A percentile compares a stretch with the other conserved stretches of the same genome.
These are phyloP conservation scores for Terrapene triunguis DNA, from an alignment of 2,113 vertebrate genomes.

Conservation along the genomic window DNA sequence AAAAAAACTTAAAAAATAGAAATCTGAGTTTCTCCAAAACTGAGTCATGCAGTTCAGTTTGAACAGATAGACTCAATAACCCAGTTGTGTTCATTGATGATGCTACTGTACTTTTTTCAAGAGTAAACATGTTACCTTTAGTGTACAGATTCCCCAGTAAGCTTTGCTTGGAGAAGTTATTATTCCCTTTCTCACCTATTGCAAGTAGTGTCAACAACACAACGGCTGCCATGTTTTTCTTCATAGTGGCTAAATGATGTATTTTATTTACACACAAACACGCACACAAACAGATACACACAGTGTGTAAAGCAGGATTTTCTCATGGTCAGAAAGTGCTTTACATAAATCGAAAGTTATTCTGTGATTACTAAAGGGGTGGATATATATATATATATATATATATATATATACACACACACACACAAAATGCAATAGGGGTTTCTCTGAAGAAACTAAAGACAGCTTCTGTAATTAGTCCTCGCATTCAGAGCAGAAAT, in stretches of 20 bases:
- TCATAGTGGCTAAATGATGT: not conserved
- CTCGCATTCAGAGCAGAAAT: not conserved
- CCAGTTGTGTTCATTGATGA: no score
- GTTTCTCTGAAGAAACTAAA: not conserved
- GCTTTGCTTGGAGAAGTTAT: not conserved
- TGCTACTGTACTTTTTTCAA: not conserved
- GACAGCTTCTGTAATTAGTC: not conserved
- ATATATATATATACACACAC: no score
- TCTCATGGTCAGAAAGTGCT: not conserved
- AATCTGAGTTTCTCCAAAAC: not conserved
- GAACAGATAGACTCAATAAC: not conserved
- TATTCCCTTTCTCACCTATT: not conserved
- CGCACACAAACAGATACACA: no score
- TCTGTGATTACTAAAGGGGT: not conserved
- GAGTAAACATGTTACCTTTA: not conserved
- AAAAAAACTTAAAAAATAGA: not conserved
- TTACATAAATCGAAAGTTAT: not conserved
- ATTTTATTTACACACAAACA: no score
- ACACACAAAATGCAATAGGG: not conserved
- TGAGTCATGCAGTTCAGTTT: accelerated
- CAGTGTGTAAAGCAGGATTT: not conserved
- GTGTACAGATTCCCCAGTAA: not conserved
- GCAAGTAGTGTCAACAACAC: not conserved
- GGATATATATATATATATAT: no score
- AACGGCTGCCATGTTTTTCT: not conserved